Base-by-base conservation (phyloP, 92 coral and sea anemone genomes). In the Pocillopora grandis region DNA sequence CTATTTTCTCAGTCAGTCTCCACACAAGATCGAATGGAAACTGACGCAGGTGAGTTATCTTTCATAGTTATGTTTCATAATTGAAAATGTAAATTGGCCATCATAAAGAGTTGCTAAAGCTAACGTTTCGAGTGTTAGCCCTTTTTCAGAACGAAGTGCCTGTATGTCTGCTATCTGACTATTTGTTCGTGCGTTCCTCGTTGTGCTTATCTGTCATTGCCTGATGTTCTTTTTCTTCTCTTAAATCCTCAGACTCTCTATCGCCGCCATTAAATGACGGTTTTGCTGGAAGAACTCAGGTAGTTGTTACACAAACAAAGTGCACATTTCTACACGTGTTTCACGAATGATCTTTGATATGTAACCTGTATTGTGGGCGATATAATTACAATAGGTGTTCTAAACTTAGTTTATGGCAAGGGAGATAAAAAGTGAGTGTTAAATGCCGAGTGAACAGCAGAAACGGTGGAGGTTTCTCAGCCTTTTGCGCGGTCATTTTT, bases 201-300 rank as follows among this genome's bases (percentile, higher is more conserved):
- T 21, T 65, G 59, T 49, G 35, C 13, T 49, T 49, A 13, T n/a
- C 42, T 72, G 16, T 60, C 48, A 6, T 12, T 13, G 19, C 48
- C 16, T 13, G 52, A 7, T 49, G n/a, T 12, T 1, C 31, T 13
- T 5, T 11, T 13, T 9, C 18, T 9, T 67, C 56, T 23, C 12
- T n/a, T 62, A 14, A 9, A 9, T 58, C 15, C 75, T 17, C 35
- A 72, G 80, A 60, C n/a, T 19, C 80, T 6, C 75, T 77, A 6
- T 82, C 91, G 13, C 80, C 91, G 4, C 92, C 91, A 21, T 84
- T 86, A 61, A 83, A 83, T 80, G 92, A 94, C 79, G 89, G 88
- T 10, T 94, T 92, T 77, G 80, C 89, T 23, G 98, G 98, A 3
- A 86, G 98, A 80, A 90, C 98, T 9, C 94, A 92, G 98, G 98